Base-by-base conservation (phyloP, 2,113 vertebrate genomes). In the Prinia subflava region DNA sequence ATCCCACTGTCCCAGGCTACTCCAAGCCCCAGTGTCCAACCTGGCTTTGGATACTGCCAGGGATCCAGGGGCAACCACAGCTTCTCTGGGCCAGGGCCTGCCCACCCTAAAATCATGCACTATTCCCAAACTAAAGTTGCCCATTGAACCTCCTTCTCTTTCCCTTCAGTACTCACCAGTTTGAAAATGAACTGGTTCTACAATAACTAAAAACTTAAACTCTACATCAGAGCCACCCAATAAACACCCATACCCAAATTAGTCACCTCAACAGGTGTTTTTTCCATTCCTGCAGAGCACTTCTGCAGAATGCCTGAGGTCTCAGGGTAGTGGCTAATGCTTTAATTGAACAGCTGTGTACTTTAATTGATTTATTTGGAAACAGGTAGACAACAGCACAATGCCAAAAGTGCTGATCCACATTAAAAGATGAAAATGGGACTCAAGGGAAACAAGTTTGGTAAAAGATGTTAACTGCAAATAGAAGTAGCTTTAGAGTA, bases 281-380 rank as follows among this genome's bases (percentile, higher is more conserved):
- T 49, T 68, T 24, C 89, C 83, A 84, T 41, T 90, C 39, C 59
- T 74, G 24, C 70, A 78, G 6, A 63, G 59, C 30, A 78, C 42
- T 92, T 91, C 9, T 68, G 7, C 53, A 82, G 91, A 97, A 90
- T 24, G 23, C 62, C 69, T 92, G 5, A 87, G 67, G 69, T 87
- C n/a, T 88, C 91, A 84, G 59, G 56, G 37, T 95, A 83, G 55
- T 65, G 59, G 37, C 52, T 95, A 94, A 94, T 57, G 82, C 64
- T 95, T 95, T 76, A 96, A 97, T 87, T 96, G 94, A 98, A 96
- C 90, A 95, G 83, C 82, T 97, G 91, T 94, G 97, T 67, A 93
- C 96, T 98, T 95, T 81, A 97, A 98, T 78, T 94, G 95, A 98
- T 97, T 98, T 98, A 97, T 96, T 97, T 81, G 96, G 78, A 53